Percentiles rank a stretch among this genome's conserved stretches.
These are phyloP conservation scores for Coendou prehensilis DNA, from an alignment of 2,797 vertebrate species.

Conservation along the genomic window DNA sequence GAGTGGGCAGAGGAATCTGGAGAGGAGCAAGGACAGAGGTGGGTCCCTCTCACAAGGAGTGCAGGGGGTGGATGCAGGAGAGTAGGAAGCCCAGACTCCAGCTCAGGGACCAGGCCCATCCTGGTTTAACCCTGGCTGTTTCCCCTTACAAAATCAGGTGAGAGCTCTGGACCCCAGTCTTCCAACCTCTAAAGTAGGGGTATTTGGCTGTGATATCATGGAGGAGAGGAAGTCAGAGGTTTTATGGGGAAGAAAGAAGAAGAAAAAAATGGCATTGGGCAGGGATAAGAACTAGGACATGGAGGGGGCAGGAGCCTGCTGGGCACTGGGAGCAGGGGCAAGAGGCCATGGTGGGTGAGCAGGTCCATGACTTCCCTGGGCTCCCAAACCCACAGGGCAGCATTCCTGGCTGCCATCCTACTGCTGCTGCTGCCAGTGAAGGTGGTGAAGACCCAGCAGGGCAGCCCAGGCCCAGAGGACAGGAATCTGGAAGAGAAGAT, in stretches of 20 bases:
- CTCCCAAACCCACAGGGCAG: conserved; percentile 59
- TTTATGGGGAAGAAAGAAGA: conserved; percentile 4
- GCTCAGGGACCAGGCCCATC: neutral
- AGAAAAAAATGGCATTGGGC: neutral
- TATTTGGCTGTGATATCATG: conserved; percentile 74
- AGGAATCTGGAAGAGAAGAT: neutral
- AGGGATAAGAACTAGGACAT: neutral
- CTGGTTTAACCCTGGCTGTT: neutral
- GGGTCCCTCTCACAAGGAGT: neutral
- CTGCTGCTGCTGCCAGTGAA: conserved; percentile 6
- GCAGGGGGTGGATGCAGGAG: neutral
- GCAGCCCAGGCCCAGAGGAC: neutral
- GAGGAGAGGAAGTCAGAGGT: conserved; percentile 63
- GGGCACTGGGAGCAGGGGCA: neutral
- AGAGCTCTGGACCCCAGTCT: neutral
- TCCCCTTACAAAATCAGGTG: neutral
- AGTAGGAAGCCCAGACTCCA: neutral
- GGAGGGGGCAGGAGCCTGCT: neutral
- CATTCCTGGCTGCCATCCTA: conserved; percentile 50
- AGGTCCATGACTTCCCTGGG: conserved; percentile 58
- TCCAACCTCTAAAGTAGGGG: neutral
- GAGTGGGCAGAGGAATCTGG: neutral
- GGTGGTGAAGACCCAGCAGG: conserved; percentile 24
- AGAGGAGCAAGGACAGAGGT: neutral
- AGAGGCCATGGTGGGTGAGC: neutral